Base-by-base conservation (phyloP, 53 echinoderm and acorn worm genomes). In the Pentamera pediparva region DNA sequence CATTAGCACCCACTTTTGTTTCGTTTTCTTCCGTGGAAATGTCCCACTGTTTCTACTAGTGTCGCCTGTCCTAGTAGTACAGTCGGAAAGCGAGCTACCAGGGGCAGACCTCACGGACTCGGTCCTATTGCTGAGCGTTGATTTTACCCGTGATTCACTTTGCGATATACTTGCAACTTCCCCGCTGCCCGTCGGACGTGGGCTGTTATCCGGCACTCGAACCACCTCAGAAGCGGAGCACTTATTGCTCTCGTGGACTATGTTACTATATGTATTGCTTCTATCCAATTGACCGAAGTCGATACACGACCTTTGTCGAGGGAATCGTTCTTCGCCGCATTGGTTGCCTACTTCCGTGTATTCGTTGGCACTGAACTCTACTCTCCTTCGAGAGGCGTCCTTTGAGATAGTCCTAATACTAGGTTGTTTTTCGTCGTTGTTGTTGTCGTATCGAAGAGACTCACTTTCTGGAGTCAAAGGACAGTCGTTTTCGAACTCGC, bases 241-340 rank as follows among this genome's bases (percentile, higher is more conserved):
- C 20, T 53, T 35, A 10, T 52, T 33, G 51, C 38, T 32, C 19
- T 72, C 73, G 10, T 54, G 35, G 18, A 30, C 35, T 35, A 35
- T 39, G 24, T 33, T 57, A 57, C 70, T 56, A 29, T 48, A 49
- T 7, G 61, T 50, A 49, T 57, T 55, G 39, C 78, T 76, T 53
- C 75, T 69, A 65, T 94, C 94, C 34, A 94, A 81, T 76, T 90
- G 84, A 15, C 90, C 81, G 39, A 94, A 81, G 49, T 90, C 90
- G 32, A 94, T 84, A 41, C 94, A 94, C 9, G 94, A 94, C 34
- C 78, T 78, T 37, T 92, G 92, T 58, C 92, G 65, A 18, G 82
- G 79, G 47, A 84, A 78, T 43, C 31, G 56, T 32, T 62, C 77
- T 18, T 47, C 77, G 0, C 77, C 77, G 37, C 48, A 47, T 9